A percentile compares a stretch with the other conserved stretches of the same genome.
Evolutionary conservation across 92 coral and sea anemone genomes (phyloP).

Genomic region (Zoanthus sansibaricus): DNA sequence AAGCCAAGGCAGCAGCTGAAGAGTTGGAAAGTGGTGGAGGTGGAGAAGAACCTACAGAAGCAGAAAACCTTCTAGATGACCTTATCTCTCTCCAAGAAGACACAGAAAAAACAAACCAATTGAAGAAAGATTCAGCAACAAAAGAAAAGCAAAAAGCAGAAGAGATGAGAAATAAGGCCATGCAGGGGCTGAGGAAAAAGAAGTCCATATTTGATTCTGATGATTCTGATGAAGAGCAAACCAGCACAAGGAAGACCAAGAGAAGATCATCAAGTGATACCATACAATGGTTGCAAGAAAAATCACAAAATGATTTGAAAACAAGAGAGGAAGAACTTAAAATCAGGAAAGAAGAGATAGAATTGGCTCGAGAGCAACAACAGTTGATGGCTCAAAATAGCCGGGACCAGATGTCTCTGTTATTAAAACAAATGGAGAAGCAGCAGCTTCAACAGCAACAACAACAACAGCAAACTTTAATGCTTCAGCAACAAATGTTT

Average conservation of each 20-base stretch:
- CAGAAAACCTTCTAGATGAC: constrained; percentile 65
- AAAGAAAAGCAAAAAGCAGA: constrained; percentile 57
- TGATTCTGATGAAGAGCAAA: constrained; percentile 5
- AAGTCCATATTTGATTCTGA: constrained; percentile 48
- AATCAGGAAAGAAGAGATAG: constrained; percentile 9
- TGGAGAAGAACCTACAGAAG: constrained; percentile 61
- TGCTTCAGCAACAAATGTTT: constrained; percentile 71
- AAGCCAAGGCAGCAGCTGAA: constrained; percentile 55
- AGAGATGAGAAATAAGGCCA: constrained; percentile 66
- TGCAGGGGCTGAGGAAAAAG: constrained; percentile 68
- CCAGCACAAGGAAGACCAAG: constrained; percentile 10
- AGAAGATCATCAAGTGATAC: constrained; percentile 13
- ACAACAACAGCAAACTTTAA: constrained; percentile 59
- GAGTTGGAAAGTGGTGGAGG: constrained; percentile 72
- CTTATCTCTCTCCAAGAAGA: constrained; percentile 55
- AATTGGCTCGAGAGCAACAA: constrained; percentile 13
- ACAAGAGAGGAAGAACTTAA: constrained; percentile 10
- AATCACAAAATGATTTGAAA: constrained; percentile 11
- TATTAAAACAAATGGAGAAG: constrained; percentile 56
- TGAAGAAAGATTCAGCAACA: constrained; percentile 48
- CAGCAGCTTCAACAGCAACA: constrained; percentile 68
- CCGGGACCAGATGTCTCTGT: constrained; percentile 53
- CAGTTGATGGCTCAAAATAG: constrained; percentile 10
- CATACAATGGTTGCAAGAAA: constrained; percentile 14
- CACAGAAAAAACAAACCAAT: constrained; percentile 55